Evolutionary conservation across 2,113 vertebrate species (phyloP).

Genomic region (Oreochromis aureus): DNA sequence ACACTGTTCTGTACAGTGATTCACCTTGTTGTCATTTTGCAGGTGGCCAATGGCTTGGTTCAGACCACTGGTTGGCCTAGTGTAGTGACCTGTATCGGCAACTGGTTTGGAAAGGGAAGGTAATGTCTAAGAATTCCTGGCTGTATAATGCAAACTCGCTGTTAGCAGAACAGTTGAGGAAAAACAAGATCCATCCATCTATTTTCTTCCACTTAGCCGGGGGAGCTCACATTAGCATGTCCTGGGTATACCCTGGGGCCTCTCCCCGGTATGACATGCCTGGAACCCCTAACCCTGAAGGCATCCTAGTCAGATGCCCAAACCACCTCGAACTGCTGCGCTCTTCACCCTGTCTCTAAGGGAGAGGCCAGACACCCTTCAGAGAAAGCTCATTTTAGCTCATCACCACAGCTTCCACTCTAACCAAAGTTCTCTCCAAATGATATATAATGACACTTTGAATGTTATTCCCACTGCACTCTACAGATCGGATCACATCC

Average conservation of each 20-base stretch:
- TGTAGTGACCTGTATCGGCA: slow-evolving; percentile 88
- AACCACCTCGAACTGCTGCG: background rate
- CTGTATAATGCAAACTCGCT: background rate
- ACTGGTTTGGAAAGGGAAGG: slow-evolving; percentile 98
- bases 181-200: background rate
- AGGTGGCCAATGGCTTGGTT: slow-evolving; percentile 89
- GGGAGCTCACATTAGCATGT: background rate
- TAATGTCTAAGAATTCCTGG: slow-evolving; percentile 37
- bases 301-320: background rate
- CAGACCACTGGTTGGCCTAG: slow-evolving; percentile 95
- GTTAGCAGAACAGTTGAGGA: background rate
- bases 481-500: background rate
- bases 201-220: background rate
- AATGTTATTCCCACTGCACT: too few species aligned
- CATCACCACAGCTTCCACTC: background rate
- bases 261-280: background rate
- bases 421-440: too few species aligned
- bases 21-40: background rate
- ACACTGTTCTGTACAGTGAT: background rate
- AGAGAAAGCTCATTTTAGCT: background rate
- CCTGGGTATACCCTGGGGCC: background rate
- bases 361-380: background rate
- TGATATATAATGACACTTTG: too few species aligned
- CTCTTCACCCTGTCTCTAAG: background rate
- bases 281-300: background rate